A percentile compares a stretch with the other conserved stretches of the same genome.
phyloP scores from a whole-genome alignment of 2,797 vertebrate genomes.

The Acanthiza pusilla region DNA sequence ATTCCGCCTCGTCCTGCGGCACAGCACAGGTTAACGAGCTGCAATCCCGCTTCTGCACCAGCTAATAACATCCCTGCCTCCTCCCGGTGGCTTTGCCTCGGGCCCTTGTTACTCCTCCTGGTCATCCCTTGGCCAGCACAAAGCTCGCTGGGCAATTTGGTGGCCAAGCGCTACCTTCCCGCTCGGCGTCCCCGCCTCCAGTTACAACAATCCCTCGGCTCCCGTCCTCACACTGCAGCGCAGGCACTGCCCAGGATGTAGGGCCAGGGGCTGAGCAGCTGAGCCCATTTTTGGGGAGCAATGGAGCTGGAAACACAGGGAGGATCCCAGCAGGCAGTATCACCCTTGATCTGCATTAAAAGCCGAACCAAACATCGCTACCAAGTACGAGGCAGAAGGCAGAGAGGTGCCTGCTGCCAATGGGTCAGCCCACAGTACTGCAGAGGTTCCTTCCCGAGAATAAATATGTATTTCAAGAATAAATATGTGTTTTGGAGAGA shows the following conservation, averaged over 20 bases:
- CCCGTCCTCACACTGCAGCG: fast-evolving
- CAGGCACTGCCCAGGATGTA: fast-evolving
- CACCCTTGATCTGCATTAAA: neutral
- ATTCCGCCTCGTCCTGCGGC: fast-evolving
- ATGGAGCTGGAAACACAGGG: neutral
- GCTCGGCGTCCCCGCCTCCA: neutral
- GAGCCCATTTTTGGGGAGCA: neutral
- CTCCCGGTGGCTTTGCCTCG: constrained; percentile 25
- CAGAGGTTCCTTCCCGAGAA: neutral
- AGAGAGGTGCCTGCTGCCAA: neutral
- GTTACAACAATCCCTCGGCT: neutral
- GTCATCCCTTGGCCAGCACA: constrained; percentile 1
- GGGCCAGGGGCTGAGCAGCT: neutral
- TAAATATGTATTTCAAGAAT: fast-evolving
- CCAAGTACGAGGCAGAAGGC: neutral
- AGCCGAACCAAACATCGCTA: neutral
- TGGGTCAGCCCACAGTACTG: neutral
- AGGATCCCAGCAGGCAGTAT: neutral
- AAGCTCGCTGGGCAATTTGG: neutral
- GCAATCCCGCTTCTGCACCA: neutral
- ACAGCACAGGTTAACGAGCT: neutral
- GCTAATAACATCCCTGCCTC: neutral
- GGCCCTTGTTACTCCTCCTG: constrained; percentile 20
- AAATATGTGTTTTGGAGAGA: neutral
- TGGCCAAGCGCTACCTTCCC: neutral